Evolutionary conservation across 2,888 invertebrate species (phyloP).

Genomic region (Netelia inedita): DNA sequence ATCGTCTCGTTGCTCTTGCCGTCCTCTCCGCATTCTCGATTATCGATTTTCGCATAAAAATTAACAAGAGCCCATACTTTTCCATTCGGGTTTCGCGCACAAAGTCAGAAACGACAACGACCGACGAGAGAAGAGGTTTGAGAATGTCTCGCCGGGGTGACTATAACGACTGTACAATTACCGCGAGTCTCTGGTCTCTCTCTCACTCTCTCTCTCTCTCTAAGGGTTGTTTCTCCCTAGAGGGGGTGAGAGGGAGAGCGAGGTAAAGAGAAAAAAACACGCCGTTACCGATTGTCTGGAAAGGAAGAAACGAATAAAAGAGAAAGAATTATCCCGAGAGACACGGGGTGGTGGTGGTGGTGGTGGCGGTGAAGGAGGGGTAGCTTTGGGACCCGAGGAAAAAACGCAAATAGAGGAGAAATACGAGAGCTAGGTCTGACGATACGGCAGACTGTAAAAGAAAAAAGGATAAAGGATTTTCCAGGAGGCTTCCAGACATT

Average conservation of each 20-base stretch:
- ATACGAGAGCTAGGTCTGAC: constrained; percentile 9
- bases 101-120: constrained; percentile 45
- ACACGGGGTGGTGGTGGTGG: not conserved
- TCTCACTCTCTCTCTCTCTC: constrained; percentile 15
- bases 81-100: constrained; percentile 31
- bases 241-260: not conserved
- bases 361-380: not conserved
- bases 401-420: constrained; percentile 26
- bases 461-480: constrained; percentile 26
- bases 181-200: constrained; percentile 50
- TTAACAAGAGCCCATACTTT: constrained; percentile 52
- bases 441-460: constrained; percentile 24
- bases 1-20: too few relatives aligned
- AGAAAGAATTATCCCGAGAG: constrained; percentile 26
- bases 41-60: constrained; percentile 67
- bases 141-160: constrained; percentile 52
- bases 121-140: constrained; percentile 3
- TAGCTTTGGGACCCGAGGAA: constrained; percentile 1
- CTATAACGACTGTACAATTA: constrained; percentile 67
- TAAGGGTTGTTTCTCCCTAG: constrained; percentile 9
- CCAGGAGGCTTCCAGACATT: constrained; percentile 40
- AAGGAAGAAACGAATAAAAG: constrained; percentile 66
- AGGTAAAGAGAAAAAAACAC: constrained; percentile 24
- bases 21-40: constrained; percentile 54
- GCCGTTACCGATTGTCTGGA: constrained; percentile 67